phyloP scores from a whole-genome alignment of 2,113 vertebrate genomes.

The Columba livia region DNA sequence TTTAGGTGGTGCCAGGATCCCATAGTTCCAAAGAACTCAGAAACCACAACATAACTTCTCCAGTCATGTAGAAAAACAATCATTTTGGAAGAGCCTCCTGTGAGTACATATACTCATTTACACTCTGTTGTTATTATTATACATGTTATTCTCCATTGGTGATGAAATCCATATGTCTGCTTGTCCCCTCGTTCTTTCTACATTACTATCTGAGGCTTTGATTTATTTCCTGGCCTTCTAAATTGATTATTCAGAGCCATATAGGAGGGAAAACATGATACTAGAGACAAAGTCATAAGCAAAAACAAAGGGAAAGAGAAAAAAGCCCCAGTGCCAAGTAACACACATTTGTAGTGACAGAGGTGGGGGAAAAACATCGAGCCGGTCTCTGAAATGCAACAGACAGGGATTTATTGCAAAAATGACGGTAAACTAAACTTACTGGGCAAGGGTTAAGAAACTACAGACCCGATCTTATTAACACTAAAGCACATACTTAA shows the following conservation, averaged over 20 bases:
- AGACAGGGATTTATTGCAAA: conserved; percentile 37
- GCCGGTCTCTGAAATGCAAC: neutral
- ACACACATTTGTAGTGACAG: conserved; percentile 34
- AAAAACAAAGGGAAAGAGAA: neutral
- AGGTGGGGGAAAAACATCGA: neutral
- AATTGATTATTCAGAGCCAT: conserved; percentile 55
- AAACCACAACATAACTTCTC: conserved; percentile 64
- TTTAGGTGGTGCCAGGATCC: conserved; percentile 39
- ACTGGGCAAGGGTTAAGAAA: conserved; percentile 57
- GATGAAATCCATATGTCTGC: conserved; percentile 77
- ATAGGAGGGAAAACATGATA: conserved; percentile 62
- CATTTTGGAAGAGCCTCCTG: conserved; percentile 49
- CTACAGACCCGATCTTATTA: conserved; percentile 26
- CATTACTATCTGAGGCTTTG: conserved; percentile 39
- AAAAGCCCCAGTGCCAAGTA: neutral
- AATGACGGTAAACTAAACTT: neutral
- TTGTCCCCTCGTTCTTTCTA: conserved; percentile 41
- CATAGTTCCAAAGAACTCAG: conserved; percentile 17
- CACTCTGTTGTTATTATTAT: conserved; percentile 57
- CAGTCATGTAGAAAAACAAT: conserved; percentile 40
- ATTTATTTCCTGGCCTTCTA: conserved; percentile 61
- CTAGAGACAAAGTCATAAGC: conserved; percentile 34
- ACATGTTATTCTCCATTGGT: conserved; percentile 37
- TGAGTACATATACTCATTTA: conserved; percentile 48
- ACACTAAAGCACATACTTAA: conserved; percentile 31